phyloP scores from a whole-genome alignment of 2,888 invertebrate species.

The Geotrupes spiniger region DNA sequence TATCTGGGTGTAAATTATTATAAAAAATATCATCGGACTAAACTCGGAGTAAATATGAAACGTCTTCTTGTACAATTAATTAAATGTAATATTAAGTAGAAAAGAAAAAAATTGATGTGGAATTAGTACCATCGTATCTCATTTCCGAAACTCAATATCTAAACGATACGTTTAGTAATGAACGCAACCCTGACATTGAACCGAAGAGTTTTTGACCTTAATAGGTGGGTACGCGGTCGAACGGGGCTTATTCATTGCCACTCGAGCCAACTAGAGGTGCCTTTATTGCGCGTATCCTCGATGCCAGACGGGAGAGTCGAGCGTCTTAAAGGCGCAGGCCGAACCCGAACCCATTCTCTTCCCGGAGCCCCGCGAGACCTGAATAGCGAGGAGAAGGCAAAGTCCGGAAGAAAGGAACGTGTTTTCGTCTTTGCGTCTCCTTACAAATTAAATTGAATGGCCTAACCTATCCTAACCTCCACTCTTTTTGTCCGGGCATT shows the following conservation, averaged over 20 bases:
- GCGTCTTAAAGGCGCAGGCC: too few species aligned
- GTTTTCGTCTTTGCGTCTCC: constrained; percentile 21
- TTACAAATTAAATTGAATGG: constrained; percentile 9
- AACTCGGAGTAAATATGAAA: too few species aligned
- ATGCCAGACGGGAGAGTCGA: constrained; percentile 19
- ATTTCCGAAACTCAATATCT: constrained; percentile 21
- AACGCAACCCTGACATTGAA: constrained; percentile 22
- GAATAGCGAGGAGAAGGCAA: constrained; percentile 14
- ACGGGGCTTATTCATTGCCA: constrained; percentile 20
- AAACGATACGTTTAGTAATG: constrained; percentile 16
- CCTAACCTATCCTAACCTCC: constrained; percentile 24
- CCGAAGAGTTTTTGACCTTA: constrained; percentile 23
- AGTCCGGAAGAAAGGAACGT: constrained; percentile 27
- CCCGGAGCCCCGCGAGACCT: too few species aligned
- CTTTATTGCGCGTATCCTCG: constrained; percentile 19
- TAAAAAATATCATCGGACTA: too few species aligned
- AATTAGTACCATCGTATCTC: too few species aligned
- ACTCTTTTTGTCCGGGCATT: constrained; percentile 5
- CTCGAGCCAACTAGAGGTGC: constrained; percentile 20
- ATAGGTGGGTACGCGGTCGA: constrained; percentile 19
- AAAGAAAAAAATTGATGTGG: too few species aligned
- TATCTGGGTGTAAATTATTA: too few species aligned
- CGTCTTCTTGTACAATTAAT: too few species aligned
- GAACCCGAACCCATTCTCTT: too few species aligned
- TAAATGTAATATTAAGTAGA: too few species aligned